A percentile compares a stretch with the other conserved stretches of the same genome.
Evolutionary conservation across 2,113 vertebrate species (phyloP).

Genomic region (Sphaerodactylus townsendi): DNA sequence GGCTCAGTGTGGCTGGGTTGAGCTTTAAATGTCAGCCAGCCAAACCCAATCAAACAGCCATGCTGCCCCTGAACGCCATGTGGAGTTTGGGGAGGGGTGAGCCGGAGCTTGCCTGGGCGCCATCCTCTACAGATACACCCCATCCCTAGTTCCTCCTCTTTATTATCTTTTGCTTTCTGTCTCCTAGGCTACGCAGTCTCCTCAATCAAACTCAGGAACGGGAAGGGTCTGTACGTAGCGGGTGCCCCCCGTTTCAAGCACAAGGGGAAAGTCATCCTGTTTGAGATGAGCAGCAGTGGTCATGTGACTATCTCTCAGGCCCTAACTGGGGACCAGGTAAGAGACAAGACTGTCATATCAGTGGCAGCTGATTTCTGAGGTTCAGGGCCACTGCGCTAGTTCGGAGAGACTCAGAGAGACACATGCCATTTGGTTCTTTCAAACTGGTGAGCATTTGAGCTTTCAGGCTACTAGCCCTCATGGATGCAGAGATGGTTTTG

Average conservation of each 20-base stretch:
- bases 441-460: no score
- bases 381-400: no score
- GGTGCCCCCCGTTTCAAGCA: conserved; percentile 95
- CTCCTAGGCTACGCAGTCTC: conserved; percentile 89
- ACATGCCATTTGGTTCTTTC: no score
- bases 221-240: conserved; percentile 81
- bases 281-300: conserved; percentile 81
- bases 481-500: not conserved
- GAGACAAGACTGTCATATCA: fast-evolving
- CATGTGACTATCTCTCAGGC: conserved; percentile 82
- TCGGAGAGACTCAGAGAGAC: no score
- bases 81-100: no score
- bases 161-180: not conserved
- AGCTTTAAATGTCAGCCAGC: no score
- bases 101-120: no score
- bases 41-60: no score
- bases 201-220: conserved; percentile 79
- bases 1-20: no score
- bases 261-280: conserved; percentile 94
- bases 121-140: no score
- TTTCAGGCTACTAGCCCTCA: not conserved
- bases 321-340: conserved; percentile 90
- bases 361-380: not conserved
- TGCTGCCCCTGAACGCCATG: no score
- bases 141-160: no score